Evolutionary conservation across 2,797 vertebrate genomes (phyloP).

Genomic region (Trematomus bernacchii): DNA sequence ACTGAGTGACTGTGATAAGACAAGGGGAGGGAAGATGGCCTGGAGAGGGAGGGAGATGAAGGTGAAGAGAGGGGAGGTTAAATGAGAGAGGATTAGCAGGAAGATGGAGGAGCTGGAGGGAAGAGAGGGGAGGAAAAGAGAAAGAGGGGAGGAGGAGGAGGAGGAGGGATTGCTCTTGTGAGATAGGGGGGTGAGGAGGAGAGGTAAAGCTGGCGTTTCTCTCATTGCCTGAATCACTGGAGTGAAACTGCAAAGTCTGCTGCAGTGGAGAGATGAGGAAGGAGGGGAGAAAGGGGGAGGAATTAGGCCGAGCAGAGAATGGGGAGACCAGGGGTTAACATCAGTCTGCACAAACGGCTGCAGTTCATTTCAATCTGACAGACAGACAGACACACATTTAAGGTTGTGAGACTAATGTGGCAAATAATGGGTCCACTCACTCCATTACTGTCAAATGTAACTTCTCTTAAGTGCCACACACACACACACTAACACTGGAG

Average conservation of each 20-base stretch:
- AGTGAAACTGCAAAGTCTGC: conserved; percentile 80
- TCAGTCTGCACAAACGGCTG: conserved; percentile 37
- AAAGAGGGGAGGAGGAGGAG: conserved; percentile 11
- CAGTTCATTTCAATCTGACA: conserved; percentile 59
- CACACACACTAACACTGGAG: not conserved
- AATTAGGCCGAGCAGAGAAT: conserved; percentile 32
- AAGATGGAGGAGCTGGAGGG: conserved; percentile 60
- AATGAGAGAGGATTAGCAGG: conserved; percentile 72
- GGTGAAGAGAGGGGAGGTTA: conserved; percentile 32
- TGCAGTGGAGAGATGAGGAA: conserved; percentile 67
- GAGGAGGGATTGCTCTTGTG: conserved; percentile 40
- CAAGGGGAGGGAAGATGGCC: conserved; percentile 58
- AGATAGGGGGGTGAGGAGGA: conserved; percentile 49
- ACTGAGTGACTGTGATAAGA: conserved; percentile 77
- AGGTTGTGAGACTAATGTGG: conserved; percentile 73
- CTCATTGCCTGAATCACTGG: conserved; percentile 80
- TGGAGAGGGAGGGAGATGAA: conserved; percentile 54
- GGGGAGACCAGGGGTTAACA: conserved; percentile 57
- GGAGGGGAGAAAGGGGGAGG: not conserved
- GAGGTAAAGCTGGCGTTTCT: conserved; percentile 66
- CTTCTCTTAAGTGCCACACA: conserved; percentile 43
- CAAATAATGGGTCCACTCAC: conserved; percentile 73
- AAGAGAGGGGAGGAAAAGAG: conserved; percentile 34
- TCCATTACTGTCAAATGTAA: conserved; percentile 71
- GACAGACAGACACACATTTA: conserved; percentile 26